Evolutionary conservation across 2,888 invertebrate species (phyloP), one percentile per base, ranked within the genome.

Genomic region (Epirrhoe alternata): DNA sequence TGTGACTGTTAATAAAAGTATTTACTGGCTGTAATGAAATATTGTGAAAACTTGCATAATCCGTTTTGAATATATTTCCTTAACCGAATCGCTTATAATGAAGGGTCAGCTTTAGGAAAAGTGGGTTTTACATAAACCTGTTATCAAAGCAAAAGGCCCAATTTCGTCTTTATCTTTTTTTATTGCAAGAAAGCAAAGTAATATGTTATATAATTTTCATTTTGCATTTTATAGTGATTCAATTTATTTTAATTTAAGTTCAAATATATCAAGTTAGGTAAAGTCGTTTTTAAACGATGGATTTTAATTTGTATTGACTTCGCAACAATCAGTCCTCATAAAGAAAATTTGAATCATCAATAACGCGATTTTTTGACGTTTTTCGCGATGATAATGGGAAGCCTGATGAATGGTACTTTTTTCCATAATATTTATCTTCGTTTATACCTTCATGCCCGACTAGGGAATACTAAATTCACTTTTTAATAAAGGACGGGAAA

Each of bases 121-220:
- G n/a, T 35, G 17, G 71, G 71, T 76, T 70, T 72, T 71, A 65
- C 5, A 60, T 67, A 72, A 35, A 63, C 54, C 45, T 54, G 65
- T 61, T 74, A 73, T 74, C 69, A 73, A 72, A 75, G 58, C 61
- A 56, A 72, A 71, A 69, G 63, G 61, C 52, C 66, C 61, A 38
- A 67, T 56, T 58, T 50, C 31, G 49, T 65, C 59, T 60, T 58
- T 65, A 68, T 63, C 33, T 6, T 60, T 69, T 63, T 67, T 35
- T 70, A 71, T 69, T 58, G 17, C 49, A 61, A 58, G 58, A 52
- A 47, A 54, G 6, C 49, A 6, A 24, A 58, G 45, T 63, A 59
- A 45, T 60, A 59, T 60, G 53, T 30, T 64, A 61, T 71, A 64
- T 53, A 17, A 52, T 31, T 60, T 58, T 58, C 17, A 17, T 8